phyloP scores from a whole-genome alignment of 2,113 vertebrate genomes.

The Microtus ochrogaster region DNA sequence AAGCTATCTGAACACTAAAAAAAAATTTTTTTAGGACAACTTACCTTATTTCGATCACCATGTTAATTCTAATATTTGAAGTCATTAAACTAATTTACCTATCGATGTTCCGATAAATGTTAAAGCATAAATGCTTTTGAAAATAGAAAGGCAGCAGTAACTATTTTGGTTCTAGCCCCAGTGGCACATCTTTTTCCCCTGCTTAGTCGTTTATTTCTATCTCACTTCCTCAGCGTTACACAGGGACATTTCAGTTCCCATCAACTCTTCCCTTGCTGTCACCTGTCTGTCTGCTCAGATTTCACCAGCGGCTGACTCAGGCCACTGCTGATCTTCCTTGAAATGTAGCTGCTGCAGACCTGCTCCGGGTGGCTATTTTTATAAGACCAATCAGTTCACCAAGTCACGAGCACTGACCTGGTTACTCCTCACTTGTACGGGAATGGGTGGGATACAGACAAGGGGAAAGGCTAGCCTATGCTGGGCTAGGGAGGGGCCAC shows the following conservation, averaged over 20 bases:
- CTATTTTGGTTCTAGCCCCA: background rate
- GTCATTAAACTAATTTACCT: slow-evolving; percentile 16
- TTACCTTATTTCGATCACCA: background rate
- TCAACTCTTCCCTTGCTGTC: background rate
- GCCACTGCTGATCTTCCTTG: slow-evolving; percentile 48
- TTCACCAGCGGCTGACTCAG: slow-evolving; percentile 59
- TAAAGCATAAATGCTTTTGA: background rate
- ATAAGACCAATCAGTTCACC: background rate
- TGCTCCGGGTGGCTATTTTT: slow-evolving; percentile 23
- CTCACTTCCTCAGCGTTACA: background rate
- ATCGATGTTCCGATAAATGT: background rate
- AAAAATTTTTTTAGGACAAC: background rate
- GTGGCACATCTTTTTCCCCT: background rate
- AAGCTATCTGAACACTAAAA: background rate
- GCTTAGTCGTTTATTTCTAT: background rate
- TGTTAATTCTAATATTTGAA: slow-evolving; percentile 7
- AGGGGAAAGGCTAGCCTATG: background rate
- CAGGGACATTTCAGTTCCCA: background rate
- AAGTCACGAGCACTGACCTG: background rate
- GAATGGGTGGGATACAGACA: background rate
- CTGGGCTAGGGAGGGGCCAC: background rate
- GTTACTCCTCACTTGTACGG: background rate
- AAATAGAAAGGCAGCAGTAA: background rate
- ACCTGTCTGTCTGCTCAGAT: slow-evolving; percentile 22
- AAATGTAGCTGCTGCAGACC: slow-evolving; percentile 14